Percentiles rank a stretch among this genome's conserved stretches.
Evolutionary conservation across 2,888 invertebrate genomes (phyloP).

Genomic region (Polia nebulosa): DNA sequence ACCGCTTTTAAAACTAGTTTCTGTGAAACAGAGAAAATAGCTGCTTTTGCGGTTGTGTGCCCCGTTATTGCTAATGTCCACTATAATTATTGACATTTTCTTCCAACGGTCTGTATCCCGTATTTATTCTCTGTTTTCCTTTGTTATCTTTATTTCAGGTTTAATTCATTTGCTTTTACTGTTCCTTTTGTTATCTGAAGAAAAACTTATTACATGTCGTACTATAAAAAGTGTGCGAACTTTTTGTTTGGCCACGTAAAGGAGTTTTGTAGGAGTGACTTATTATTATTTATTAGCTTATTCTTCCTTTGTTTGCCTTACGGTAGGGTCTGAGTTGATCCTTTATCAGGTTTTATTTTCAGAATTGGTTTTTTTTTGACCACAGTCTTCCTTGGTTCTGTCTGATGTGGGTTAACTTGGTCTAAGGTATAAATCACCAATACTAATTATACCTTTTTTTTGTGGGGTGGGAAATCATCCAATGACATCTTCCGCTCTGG

Average conservation of each 20-base stretch:
- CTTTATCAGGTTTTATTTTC: constrained; percentile 26
- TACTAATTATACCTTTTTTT: too few species aligned
- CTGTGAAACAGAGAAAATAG: constrained; percentile 40
- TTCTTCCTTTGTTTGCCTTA: constrained; percentile 36
- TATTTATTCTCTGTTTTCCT: constrained; percentile 29
- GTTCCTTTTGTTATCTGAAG: constrained; percentile 34
- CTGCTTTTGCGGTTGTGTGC: constrained; percentile 46
- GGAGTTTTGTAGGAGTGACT: constrained; percentile 33
- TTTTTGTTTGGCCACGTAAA: constrained; percentile 33
- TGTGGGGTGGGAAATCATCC: too few species aligned
- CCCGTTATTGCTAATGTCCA: constrained; percentile 60
- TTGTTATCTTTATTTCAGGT: constrained; percentile 26
- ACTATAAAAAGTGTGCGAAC: constrained; percentile 30
- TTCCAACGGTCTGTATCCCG: constrained; percentile 5
- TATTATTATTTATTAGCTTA: constrained; percentile 54
- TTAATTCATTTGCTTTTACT: constrained; percentile 44
- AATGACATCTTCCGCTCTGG: too few species aligned
- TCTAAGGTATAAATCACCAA: not conserved
- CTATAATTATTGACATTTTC: constrained; percentile 66
- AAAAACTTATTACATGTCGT: constrained; percentile 43
- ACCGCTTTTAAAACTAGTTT: constrained; percentile 38
- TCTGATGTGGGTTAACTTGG: constrained; percentile 16
- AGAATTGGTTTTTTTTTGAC: constrained; percentile 34
- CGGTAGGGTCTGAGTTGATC: constrained; percentile 35
- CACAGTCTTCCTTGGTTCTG: constrained; percentile 2